A percentile compares a stretch with the other conserved stretches of the same genome.
Evolutionary conservation across 2,113 vertebrate genomes (phyloP).

Genomic region (Brachyhypopomus gauderio): DNA sequence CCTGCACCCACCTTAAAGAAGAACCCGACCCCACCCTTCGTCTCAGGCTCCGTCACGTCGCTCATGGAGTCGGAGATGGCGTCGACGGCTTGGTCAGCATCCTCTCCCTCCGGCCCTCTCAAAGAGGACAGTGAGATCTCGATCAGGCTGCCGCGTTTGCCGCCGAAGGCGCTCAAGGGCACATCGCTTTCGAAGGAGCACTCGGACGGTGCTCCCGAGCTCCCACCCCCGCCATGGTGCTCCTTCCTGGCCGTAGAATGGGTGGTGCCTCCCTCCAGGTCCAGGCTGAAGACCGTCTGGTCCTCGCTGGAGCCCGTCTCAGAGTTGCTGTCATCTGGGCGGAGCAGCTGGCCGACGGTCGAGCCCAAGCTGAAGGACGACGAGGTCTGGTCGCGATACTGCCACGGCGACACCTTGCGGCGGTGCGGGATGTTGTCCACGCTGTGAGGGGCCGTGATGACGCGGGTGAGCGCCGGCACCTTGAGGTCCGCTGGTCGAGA

Average conservation of each 20-base stretch:
- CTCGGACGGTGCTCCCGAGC: conserved; percentile 77
- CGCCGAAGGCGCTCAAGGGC: conserved; percentile 62
- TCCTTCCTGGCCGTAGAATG: conserved; percentile 59
- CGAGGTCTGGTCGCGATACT: conserved; percentile 83
- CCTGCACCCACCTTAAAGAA: conserved; percentile 78
- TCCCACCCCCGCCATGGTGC: conserved; percentile 59
- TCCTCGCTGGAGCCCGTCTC: conserved; percentile 69
- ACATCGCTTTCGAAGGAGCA: conserved; percentile 81
- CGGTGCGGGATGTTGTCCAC: conserved; percentile 88
- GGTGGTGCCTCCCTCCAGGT: conserved; percentile 64
- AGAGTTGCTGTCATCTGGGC: conserved; percentile 63
- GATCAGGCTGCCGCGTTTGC: conserved; percentile 80
- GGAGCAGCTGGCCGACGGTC: conserved; percentile 44
- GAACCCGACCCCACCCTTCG: conserved; percentile 79
- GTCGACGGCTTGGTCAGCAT: conserved; percentile 68
- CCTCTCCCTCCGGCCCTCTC: conserved; percentile 66
- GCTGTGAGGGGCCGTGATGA: conserved; percentile 78
- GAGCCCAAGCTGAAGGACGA: conserved; percentile 82
- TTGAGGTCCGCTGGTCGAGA: conserved; percentile 75
- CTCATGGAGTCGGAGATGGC: conserved; percentile 76
- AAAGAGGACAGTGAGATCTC: conserved; percentile 83
- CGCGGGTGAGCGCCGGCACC: conserved; percentile 75
- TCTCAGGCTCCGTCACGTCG: conserved; percentile 75
- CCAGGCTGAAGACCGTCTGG: conserved; percentile 72
- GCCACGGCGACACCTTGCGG: conserved; percentile 81